Conservation (phyloP, 1,140 invertebrate species). For the Drosophila rufa region DNA sequence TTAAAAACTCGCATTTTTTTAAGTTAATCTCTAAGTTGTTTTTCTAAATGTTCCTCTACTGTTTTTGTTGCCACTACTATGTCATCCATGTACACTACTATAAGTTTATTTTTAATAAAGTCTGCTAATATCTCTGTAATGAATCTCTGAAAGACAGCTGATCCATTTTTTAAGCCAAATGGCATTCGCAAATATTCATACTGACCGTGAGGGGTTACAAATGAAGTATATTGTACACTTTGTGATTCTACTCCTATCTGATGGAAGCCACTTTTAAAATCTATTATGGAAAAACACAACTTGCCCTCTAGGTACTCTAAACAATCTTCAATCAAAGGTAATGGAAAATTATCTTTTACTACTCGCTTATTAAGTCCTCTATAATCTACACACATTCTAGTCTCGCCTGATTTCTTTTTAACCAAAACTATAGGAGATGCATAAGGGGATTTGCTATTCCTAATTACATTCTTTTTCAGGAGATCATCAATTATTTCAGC, state of each 20-base stretch:
- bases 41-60: neutral
- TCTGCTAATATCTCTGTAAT: neutral
- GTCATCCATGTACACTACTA: no score
- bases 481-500: no score
- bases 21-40: no score
- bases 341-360: neutral
- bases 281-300: neutral
- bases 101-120: neutral
- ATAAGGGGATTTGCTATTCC: neutral
- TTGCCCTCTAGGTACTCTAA: neutral
- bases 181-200: slow-evolving; percentile 3
- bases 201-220: neutral
- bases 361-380: slow-evolving; percentile 6
- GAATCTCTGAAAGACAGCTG: neutral
- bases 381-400: slow-evolving; percentile 1
- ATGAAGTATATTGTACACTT: neutral
- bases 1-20: no score
- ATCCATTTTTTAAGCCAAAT: neutral
- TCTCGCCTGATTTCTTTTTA: neutral
- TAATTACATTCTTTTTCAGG: neutral
- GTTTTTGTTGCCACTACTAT: no score
- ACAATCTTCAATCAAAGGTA: slow-evolving; percentile 7
- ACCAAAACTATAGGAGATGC: no score
- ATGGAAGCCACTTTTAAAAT: neutral
- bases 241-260: neutral